Conservation (phyloP, 2,113 vertebrate genomes). For the Tenebrosternarchus preto region DNA sequence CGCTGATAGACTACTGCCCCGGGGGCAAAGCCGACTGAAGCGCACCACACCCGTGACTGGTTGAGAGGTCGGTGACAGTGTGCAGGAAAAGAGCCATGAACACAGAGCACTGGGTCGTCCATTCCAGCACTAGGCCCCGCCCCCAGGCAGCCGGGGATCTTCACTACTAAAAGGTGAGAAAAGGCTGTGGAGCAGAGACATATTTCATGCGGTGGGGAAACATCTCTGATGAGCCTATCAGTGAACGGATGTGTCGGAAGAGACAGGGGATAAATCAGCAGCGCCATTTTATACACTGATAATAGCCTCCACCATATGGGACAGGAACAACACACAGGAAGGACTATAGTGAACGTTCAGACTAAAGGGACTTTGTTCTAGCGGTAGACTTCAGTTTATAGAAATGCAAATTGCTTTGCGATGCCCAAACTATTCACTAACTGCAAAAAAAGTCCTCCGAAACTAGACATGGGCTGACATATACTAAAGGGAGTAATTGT, state of each 20-base stretch:
- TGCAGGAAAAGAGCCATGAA: not conserved
- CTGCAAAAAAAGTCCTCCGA: not conserved
- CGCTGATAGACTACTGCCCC: constrained; percentile 35
- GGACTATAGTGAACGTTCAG: constrained; percentile 6
- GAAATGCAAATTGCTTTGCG: constrained; percentile 6
- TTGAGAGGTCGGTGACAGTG: not conserved
- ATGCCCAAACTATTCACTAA: constrained; percentile 3
- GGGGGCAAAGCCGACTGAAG: constrained; percentile 17
- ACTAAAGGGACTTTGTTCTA: not conserved
- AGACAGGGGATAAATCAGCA: constrained; percentile 50
- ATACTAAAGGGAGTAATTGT: constrained; percentile 13
- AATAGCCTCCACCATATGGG: constrained; percentile 35
- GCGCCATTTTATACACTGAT: constrained; percentile 29
- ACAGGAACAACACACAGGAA: constrained; percentile 3
- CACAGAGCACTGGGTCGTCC: constrained; percentile 22
- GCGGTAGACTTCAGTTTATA: not conserved
- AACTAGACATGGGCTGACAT: not conserved
- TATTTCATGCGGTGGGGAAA: constrained; percentile 47
- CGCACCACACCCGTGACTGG: not conserved
- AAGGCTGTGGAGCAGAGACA: constrained; percentile 1
- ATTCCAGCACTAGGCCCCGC: constrained; percentile 20
- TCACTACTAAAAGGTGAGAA: constrained; percentile 20
- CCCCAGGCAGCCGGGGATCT: not conserved
- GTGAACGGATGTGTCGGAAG: constrained; percentile 46
- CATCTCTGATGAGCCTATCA: constrained; percentile 45